These are phyloP conservation scores for Hydriomena furcata DNA, from an alignment of 2,888 invertebrate species.

Conservation along the genomic window DNA sequence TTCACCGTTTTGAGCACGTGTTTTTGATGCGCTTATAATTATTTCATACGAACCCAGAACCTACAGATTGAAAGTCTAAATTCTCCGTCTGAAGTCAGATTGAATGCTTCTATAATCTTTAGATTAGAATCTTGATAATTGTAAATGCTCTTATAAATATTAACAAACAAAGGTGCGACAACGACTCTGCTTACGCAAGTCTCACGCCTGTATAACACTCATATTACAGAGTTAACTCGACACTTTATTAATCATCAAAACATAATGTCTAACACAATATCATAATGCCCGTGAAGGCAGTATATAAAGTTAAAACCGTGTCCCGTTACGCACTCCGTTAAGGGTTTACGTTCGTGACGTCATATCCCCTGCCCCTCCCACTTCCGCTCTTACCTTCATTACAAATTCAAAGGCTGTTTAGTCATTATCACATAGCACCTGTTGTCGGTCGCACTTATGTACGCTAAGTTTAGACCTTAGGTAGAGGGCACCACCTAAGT, in stretches of 20 bases:
- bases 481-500: slow-evolving; percentile 4
- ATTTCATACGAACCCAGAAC: too few relatives aligned
- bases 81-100: too few relatives aligned
- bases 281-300: slow-evolving; percentile 19
- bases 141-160: too few relatives aligned
- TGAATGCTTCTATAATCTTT: too few relatives aligned
- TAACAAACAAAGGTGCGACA: too few relatives aligned
- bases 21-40: too few relatives aligned
- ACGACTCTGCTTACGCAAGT: background rate
- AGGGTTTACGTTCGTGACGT: slow-evolving; percentile 47
- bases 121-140: too few relatives aligned
- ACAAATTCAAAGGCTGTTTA: slow-evolving; percentile 77
- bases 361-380: slow-evolving; percentile 40
- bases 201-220: background rate
- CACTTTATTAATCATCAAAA: slow-evolving; percentile 36
- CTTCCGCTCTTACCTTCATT: slow-evolving; percentile 59
- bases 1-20: too few relatives aligned
- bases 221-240: slow-evolving; percentile 7
- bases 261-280: slow-evolving; percentile 35
- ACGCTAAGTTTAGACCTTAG: slow-evolving; percentile 35
- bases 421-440: slow-evolving; percentile 78
- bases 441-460: slow-evolving; percentile 61
- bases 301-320: slow-evolving; percentile 36
- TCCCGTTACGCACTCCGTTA: slow-evolving; percentile 37
- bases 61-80: too few relatives aligned